Conservation (phyloP, 23 tunicate genomes). For the Diplosoma virens region DNA sequence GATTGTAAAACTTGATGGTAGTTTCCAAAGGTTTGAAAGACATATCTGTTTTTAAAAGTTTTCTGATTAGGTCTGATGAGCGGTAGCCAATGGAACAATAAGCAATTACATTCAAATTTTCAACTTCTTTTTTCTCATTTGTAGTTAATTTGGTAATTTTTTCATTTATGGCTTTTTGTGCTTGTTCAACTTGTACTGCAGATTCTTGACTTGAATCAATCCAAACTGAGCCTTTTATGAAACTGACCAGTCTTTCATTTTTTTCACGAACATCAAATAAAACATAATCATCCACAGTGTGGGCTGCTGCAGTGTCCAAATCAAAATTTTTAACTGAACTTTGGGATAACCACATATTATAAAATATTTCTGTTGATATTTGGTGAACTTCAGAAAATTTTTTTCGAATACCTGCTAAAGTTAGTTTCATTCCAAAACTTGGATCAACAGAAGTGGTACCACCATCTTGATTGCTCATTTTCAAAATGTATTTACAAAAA, state of each 20-base stretch:
- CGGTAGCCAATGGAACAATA: slow-evolving; percentile 87
- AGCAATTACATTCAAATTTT: slow-evolving; percentile 45
- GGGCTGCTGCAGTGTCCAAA: background rate
- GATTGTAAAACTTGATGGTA: slow-evolving; percentile 26
- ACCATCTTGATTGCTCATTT: too few relatives aligned
- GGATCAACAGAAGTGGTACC: slow-evolving; percentile 13
- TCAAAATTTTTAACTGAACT: background rate
- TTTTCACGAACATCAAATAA: slow-evolving; percentile 60
- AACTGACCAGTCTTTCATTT: slow-evolving; percentile 51
- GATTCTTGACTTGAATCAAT: slow-evolving; percentile 24
- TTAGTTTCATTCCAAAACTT: slow-evolving; percentile 56
- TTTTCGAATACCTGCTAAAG: slow-evolving; percentile 47
- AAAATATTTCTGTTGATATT: slow-evolving; percentile 57
- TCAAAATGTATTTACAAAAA: too few relatives aligned
- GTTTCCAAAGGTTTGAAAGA: background rate
- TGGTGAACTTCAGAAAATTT: slow-evolving; percentile 48
- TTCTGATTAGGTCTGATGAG: slow-evolving; percentile 34
- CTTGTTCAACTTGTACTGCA: slow-evolving; percentile 20
- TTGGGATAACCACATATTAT: slow-evolving; percentile 14
- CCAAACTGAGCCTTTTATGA: slow-evolving; percentile 27
- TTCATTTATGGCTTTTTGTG: slow-evolving; percentile 3
- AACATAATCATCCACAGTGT: background rate
- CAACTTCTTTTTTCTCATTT: background rate
- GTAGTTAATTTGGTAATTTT: background rate
- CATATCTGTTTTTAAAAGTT: background rate